Evolutionary conservation across 2,113 vertebrate species (phyloP).

Genomic region (Falco punctatus): DNA sequence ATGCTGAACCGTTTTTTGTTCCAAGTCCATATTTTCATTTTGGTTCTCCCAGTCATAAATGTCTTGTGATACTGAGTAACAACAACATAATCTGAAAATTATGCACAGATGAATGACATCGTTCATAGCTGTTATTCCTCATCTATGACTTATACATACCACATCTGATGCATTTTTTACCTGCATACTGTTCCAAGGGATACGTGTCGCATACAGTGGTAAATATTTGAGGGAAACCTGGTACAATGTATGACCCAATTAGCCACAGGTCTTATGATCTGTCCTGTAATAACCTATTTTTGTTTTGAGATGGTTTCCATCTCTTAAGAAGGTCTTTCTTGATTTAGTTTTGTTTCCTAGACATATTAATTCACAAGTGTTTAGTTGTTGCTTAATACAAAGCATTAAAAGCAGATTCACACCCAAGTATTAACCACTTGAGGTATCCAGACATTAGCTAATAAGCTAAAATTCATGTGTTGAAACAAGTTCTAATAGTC

Average conservation of each 20-base stretch:
- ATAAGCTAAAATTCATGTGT: not conserved
- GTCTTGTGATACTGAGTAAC: conserved; percentile 67
- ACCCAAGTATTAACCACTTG: not conserved
- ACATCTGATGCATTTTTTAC: conserved; percentile 22
- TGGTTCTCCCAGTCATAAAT: conserved; percentile 18
- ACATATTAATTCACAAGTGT: not conserved
- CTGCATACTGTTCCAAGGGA: conserved; percentile 16
- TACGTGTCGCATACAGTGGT: not conserved
- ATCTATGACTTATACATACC: conserved; percentile 23
- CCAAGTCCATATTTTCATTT: conserved; percentile 45
- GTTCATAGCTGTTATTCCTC: conserved; percentile 24
- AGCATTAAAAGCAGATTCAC: not conserved
- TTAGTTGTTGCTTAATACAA: not conserved
- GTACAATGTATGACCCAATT: not conserved
- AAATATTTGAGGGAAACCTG: not conserved
- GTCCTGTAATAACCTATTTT: not conserved
- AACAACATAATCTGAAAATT: conserved; percentile 47
- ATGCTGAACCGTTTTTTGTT: not conserved
- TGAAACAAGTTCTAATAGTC: not conserved
- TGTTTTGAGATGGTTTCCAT: not conserved
- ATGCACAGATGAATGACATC: conserved; percentile 19
- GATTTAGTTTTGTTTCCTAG: not conserved
- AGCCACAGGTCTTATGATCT: not conserved
- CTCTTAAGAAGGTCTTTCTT: not conserved
- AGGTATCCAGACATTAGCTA: conserved; percentile 7